phyloP scores from a whole-genome alignment of 2,888 invertebrate genomes.

The Chymomyza caudatula region DNA sequence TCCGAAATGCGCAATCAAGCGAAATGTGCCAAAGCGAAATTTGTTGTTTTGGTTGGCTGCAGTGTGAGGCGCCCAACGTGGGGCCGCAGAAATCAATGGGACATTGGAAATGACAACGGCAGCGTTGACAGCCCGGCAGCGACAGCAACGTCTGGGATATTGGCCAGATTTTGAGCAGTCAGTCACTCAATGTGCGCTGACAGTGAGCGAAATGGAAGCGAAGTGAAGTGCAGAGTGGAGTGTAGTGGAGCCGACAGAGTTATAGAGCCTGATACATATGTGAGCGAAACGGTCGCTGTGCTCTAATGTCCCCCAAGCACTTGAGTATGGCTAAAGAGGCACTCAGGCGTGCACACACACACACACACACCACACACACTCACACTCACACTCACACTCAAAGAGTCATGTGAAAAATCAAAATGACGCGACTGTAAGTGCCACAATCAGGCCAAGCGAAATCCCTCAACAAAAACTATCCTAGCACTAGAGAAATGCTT shows the following conservation, averaged over 20 bases:
- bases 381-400: slow-evolving; percentile 21
- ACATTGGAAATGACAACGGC: slow-evolving; percentile 44
- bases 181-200: slow-evolving; percentile 30
- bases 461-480: slow-evolving; percentile 42
- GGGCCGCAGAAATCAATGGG: slow-evolving; percentile 53
- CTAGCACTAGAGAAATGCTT: slow-evolving; percentile 40
- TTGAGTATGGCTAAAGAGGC: slow-evolving; percentile 50
- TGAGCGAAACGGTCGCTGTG: slow-evolving; percentile 5
- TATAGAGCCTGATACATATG: slow-evolving; percentile 1
- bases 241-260: slow-evolving; percentile 13
- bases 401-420: slow-evolving; percentile 5
- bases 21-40: slow-evolving; percentile 40
- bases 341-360: slow-evolving; percentile 43
- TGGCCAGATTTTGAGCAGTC: slow-evolving; percentile 56
- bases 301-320: slow-evolving; percentile 21
- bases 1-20: slow-evolving; percentile 65
- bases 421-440: slow-evolving; percentile 41
- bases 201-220: background rate
- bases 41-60: background rate
- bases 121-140: slow-evolving; percentile 3
- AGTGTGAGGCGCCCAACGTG: slow-evolving; percentile 15
- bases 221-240: background rate
- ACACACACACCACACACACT: slow-evolving; percentile 36
- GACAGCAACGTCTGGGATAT: slow-evolving; percentile 26
- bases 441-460: slow-evolving; percentile 48